phyloP scores from a whole-genome alignment of 2,888 invertebrate species.

The Scrobipalpa atriplicella region DNA sequence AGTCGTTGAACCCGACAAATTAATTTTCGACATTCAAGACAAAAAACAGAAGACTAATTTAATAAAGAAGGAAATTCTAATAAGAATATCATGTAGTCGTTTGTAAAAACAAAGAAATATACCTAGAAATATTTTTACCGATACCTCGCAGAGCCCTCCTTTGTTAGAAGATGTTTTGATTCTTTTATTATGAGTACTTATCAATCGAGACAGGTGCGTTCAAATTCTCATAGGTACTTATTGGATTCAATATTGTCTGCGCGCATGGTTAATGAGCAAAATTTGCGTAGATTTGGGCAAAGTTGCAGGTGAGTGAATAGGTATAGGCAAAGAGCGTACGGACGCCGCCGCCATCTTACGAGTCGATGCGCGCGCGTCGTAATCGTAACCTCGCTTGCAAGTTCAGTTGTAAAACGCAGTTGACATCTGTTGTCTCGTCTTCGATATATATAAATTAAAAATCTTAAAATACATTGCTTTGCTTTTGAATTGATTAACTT shows the following conservation, averaged over 20 bases:
- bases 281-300: slow-evolving; percentile 43
- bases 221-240: slow-evolving; percentile 56
- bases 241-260: slow-evolving; percentile 43
- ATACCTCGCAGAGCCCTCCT: neutral
- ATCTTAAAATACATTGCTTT: neutral
- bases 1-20: too few relatives aligned
- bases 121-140: too few relatives aligned
- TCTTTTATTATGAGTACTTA: neutral
- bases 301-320: slow-evolving; percentile 65
- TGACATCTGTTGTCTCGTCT: slow-evolving; percentile 49
- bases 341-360: slow-evolving; percentile 71
- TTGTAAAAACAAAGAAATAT: too few relatives aligned
- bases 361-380: slow-evolving; percentile 64
- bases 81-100: too few relatives aligned
- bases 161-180: neutral
- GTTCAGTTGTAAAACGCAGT: slow-evolving; percentile 66
- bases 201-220: slow-evolving; percentile 48
- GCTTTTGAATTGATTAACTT: neutral
- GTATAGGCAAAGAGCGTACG: slow-evolving; percentile 52
- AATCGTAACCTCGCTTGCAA: slow-evolving; percentile 59
- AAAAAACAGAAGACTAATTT: too few relatives aligned
- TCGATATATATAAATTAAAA: slow-evolving; percentile 32
- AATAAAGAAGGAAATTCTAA: too few relatives aligned
- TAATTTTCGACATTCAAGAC: too few relatives aligned
- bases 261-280: slow-evolving; percentile 44